These are phyloP conservation scores for Xylota segnis DNA, from an alignment of 2,888 invertebrate species.

Conservation along the genomic window DNA sequence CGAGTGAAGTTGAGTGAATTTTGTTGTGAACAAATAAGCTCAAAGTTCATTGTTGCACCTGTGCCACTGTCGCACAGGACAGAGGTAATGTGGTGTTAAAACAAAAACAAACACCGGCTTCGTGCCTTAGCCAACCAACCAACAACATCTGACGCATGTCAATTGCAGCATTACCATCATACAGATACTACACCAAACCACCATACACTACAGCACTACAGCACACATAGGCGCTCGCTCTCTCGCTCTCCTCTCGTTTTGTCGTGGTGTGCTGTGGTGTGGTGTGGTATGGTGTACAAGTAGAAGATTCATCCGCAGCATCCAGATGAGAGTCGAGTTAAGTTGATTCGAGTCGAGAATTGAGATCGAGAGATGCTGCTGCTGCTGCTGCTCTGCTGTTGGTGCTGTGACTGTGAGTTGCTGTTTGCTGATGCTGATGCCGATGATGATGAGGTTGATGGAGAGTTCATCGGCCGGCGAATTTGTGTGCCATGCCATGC, in stretches of 20 bases:
- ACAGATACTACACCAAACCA: neutral
- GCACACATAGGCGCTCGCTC: neutral
- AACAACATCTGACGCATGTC: slow-evolving; percentile 71
- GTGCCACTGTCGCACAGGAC: slow-evolving; percentile 10
- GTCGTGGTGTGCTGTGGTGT: neutral
- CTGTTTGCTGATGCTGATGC: neutral
- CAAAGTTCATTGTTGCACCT: slow-evolving; percentile 62
- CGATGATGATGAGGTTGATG: slow-evolving; percentile 46
- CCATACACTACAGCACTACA: no score
- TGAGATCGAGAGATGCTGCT: slow-evolving; percentile 25
- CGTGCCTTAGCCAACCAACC: slow-evolving; percentile 58
- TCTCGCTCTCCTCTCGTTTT: no score
- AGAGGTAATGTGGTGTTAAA: slow-evolving; percentile 26
- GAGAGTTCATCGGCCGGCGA: slow-evolving; percentile 74
- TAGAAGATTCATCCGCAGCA: slow-evolving; percentile 30
- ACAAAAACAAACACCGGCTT: slow-evolving; percentile 50
- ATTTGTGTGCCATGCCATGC: slow-evolving; percentile 66
- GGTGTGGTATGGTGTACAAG: neutral
- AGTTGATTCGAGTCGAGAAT: neutral
- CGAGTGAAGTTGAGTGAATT: slow-evolving; percentile 33
- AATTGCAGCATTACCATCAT: slow-evolving; percentile 27
- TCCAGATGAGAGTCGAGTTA: neutral
- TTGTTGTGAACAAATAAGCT: slow-evolving; percentile 7
- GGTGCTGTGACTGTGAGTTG: neutral
- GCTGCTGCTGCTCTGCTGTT: slow-evolving; percentile 16